Conservation (phyloP, 2,888 invertebrate genomes). For the Microctonus brassicae region DNA sequence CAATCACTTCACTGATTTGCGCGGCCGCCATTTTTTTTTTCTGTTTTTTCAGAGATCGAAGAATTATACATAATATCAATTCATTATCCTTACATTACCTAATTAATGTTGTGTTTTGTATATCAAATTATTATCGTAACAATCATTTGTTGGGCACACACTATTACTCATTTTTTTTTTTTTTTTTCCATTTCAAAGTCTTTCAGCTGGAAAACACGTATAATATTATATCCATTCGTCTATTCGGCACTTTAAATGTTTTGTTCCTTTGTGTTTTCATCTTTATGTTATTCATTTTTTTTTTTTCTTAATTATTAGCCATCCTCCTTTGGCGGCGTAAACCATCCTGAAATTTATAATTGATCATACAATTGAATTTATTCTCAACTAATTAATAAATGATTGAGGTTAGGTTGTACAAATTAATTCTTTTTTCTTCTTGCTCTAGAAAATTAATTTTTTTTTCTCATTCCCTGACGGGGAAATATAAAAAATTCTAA, state of each 20-base stretch:
- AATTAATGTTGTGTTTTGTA: conserved; percentile 66
- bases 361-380: too few species aligned
- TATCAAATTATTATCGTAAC: conserved; percentile 68
- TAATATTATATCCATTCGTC: conserved; percentile 55
- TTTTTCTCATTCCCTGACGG: too few species aligned
- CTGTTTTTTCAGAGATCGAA: conserved; percentile 53
- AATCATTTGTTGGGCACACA: conserved; percentile 68
- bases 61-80: conserved; percentile 66
- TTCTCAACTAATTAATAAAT: too few species aligned
- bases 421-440: too few species aligned
- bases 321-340: conserved; percentile 92
- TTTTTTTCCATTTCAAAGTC: conserved; percentile 62
- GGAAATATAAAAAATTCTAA: too few species aligned
- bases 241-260: conserved; percentile 34
- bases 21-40: conserved; percentile 59
- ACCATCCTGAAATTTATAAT: conserved; percentile 85
- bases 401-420: too few species aligned
- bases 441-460: too few species aligned
- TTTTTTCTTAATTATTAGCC: conserved; percentile 76
- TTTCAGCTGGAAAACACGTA: conserved; percentile 65
- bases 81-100: conserved; percentile 66
- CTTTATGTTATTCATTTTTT: conserved; percentile 35
- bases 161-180: too few species aligned
- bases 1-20: conserved; percentile 54
- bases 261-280: conserved; percentile 32